Percentiles rank a stretch among this genome's conserved stretches.
phyloP scores from a whole-genome alignment of 2,797 vertebrate species.

The Periparus ater region DNA sequence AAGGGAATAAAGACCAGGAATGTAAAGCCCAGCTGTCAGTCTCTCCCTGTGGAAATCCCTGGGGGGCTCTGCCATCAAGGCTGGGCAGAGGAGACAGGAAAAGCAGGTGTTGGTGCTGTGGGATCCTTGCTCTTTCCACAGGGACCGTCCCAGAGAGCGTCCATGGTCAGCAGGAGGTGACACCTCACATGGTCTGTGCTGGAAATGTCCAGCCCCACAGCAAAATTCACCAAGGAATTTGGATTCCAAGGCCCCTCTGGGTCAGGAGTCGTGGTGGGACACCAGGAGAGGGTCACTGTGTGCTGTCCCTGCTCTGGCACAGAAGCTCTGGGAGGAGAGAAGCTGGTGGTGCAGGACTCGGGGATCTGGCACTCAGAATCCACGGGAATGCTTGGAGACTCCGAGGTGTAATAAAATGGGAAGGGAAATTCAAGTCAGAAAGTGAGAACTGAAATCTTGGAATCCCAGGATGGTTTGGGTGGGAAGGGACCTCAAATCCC shows the following conservation, averaged over 20 bases:
- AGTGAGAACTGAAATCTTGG: background rate
- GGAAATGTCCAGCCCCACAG: background rate
- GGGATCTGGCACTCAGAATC: background rate
- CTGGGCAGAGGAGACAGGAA: background rate
- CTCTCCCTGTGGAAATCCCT: background rate
- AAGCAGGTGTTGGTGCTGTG: background rate
- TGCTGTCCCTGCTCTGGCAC: background rate
- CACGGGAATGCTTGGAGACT: background rate
- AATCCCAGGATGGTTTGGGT: background rate
- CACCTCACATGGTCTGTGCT: accelerated
- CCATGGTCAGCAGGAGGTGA: background rate
- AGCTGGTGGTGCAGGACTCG: background rate
- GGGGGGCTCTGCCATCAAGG: background rate
- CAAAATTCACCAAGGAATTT: background rate
- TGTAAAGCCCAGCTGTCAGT: background rate
- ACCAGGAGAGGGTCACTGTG: background rate
- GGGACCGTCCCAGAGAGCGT: background rate
- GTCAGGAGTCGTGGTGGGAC: background rate
- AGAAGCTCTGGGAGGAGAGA: background rate
- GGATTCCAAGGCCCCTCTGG: background rate
- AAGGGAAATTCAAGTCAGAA: background rate
- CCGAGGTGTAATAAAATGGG: background rate
- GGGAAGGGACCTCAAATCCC: accelerated
- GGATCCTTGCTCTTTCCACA: background rate
- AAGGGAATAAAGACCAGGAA: background rate